Conservation (phyloP, 37 sponge, comb jelly and placozoan genomes). For the Hexactinellida sp. region DNA sequence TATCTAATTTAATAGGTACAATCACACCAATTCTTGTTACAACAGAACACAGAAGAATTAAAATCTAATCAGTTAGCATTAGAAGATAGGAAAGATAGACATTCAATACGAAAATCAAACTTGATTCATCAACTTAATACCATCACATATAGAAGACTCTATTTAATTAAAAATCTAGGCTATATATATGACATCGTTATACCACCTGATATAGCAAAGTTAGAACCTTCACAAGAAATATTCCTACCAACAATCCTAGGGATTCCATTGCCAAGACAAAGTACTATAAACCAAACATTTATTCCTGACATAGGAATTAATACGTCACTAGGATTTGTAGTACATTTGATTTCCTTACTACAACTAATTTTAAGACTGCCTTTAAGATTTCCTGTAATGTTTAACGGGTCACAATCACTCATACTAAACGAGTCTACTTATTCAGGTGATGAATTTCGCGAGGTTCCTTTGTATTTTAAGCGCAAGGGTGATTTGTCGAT, state of each 20-base stretch:
- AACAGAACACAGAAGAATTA: neutral
- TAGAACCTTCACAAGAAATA: neutral
- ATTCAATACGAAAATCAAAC: neutral
- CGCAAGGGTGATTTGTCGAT: neutral
- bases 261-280: neutral
- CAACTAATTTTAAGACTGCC: neutral
- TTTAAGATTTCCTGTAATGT: neutral
- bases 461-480: neutral
- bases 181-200: neutral
- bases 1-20: too few relatives aligned
- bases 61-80: neutral
- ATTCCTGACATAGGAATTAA: neutral
- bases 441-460: neutral
- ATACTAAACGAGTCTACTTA: neutral
- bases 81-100: neutral
- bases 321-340: slow-evolving; percentile 6
- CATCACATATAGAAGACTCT: neutral
- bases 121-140: neutral
- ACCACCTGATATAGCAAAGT: neutral
- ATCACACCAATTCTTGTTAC: neutral
- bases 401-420: neutral
- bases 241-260: neutral
- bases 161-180: neutral
- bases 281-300: neutral
- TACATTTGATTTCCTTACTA: neutral